These are phyloP conservation scores for Hyphantria cunea DNA, from an alignment of 1,140 invertebrate genomes.

Conservation along the genomic window DNA sequence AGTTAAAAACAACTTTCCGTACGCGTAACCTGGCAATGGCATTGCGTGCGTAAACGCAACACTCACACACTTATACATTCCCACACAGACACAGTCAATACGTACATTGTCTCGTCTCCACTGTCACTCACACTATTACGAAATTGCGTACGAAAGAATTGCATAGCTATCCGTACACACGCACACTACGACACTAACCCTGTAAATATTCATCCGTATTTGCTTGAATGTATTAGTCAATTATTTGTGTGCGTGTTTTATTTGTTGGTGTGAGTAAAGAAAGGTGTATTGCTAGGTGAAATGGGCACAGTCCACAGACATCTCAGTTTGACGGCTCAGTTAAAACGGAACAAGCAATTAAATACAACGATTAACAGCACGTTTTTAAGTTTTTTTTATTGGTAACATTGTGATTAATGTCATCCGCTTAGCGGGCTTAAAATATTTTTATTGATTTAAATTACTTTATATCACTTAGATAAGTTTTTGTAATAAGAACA, in stretches of 20 bases:
- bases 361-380: conserved; percentile 28
- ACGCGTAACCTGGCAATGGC: conserved; percentile 74
- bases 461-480: neutral
- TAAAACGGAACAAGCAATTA: conserved; percentile 57
- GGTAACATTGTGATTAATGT: conserved; percentile 2
- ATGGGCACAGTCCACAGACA: conserved; percentile 68
- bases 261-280: conserved; percentile 70
- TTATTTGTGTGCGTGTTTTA: conserved; percentile 12
- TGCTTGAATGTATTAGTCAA: conserved; percentile 18
- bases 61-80: conserved; percentile 33
- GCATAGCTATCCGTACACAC: conserved; percentile 20
- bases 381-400: conserved; percentile 9
- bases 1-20: conserved; percentile 61
- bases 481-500: neutral
- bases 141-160: conserved; percentile 37
- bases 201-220: conserved; percentile 26
- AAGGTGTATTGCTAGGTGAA: conserved; percentile 76
- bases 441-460: neutral
- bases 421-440: neutral
- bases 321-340: conserved; percentile 45
- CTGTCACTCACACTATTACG: conserved; percentile 32
- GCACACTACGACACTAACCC: conserved; percentile 11
- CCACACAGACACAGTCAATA: conserved; percentile 40
- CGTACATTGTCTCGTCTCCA: conserved; percentile 10
- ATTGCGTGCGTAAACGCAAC: conserved; percentile 78